Evolutionary conservation across 2,113 vertebrate species (phyloP).

Genomic region (Thunnus maccoyii): DNA sequence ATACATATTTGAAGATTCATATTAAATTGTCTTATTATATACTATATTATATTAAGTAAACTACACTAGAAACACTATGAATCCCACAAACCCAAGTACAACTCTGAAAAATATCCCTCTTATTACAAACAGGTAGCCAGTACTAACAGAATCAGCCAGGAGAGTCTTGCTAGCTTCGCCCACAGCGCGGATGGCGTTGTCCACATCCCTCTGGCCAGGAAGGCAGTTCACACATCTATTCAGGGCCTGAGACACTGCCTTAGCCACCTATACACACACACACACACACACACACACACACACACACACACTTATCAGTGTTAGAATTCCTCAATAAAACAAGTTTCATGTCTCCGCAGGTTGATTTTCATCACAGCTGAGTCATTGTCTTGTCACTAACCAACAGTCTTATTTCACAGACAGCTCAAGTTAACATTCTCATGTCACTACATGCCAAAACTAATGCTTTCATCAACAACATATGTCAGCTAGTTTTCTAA

Average conservation of each 20-base stretch:
- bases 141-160: conserved; percentile 89
- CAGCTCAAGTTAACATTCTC: not conserved
- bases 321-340: not conserved
- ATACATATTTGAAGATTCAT: too few species aligned
- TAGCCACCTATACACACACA: conserved; percentile 90
- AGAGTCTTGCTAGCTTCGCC: conserved; percentile 97
- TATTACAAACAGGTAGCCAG: rapidly evolving
- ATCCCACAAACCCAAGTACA: too few species aligned
- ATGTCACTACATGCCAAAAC: not conserved
- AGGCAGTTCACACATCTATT: conserved; percentile 96
- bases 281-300: conserved; percentile 28
- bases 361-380: not conserved
- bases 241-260: conserved; percentile 95
- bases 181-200: conserved; percentile 93
- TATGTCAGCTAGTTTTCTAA: not conserved
- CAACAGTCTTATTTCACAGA: conserved; percentile 5
- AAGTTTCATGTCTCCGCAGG: not conserved
- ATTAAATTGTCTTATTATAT: too few species aligned
- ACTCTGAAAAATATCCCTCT: not conserved
- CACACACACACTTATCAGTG: not conserved
- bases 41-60: too few species aligned
- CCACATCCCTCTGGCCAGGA: conserved; percentile 95
- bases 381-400: not conserved
- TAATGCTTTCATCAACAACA: not conserved
- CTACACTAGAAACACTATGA: too few species aligned